Evolutionary conservation across 2,113 vertebrate species (phyloP).

Genomic region (Herpetotheres cachinnans): DNA sequence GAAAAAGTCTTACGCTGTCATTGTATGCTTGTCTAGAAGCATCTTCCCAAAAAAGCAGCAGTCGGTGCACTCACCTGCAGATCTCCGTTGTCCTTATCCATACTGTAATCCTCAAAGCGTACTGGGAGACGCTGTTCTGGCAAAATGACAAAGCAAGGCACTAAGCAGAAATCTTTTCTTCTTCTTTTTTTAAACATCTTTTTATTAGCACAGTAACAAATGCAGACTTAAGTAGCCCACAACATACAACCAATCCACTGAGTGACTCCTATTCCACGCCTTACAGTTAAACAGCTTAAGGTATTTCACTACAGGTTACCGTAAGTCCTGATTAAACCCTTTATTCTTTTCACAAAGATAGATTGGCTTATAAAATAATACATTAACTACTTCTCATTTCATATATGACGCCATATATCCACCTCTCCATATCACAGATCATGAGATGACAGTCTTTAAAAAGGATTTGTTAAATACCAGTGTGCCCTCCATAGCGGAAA

Average conservation of each 20-base stretch:
- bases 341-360: slow-evolving; percentile 71
- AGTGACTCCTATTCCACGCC: slow-evolving; percentile 78
- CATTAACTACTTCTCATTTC: slow-evolving; percentile 68
- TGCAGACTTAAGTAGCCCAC: slow-evolving; percentile 78
- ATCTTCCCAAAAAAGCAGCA: neutral
- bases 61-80: neutral
- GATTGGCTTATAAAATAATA: slow-evolving; percentile 78
- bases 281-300: slow-evolving; percentile 84
- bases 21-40: neutral
- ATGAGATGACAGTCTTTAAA: slow-evolving; percentile 73
- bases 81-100: neutral
- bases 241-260: slow-evolving; percentile 81
- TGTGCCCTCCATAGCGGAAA: slow-evolving; percentile 58
- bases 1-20: neutral
- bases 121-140: neutral
- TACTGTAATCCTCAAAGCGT: neutral
- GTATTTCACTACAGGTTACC: slow-evolving; percentile 84
- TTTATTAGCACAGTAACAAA: slow-evolving; percentile 89
- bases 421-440: slow-evolving; percentile 48
- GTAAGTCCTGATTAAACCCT: slow-evolving; percentile 68
- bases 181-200: slow-evolving; percentile 72
- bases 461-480: slow-evolving; percentile 73
- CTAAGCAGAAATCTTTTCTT: neutral
- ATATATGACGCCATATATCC: slow-evolving; percentile 57
- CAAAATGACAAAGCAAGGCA: slow-evolving; percentile 15